Base-by-base conservation (phyloP, 2,113 vertebrate genomes). In the Miniopterus natalensis region DNA sequence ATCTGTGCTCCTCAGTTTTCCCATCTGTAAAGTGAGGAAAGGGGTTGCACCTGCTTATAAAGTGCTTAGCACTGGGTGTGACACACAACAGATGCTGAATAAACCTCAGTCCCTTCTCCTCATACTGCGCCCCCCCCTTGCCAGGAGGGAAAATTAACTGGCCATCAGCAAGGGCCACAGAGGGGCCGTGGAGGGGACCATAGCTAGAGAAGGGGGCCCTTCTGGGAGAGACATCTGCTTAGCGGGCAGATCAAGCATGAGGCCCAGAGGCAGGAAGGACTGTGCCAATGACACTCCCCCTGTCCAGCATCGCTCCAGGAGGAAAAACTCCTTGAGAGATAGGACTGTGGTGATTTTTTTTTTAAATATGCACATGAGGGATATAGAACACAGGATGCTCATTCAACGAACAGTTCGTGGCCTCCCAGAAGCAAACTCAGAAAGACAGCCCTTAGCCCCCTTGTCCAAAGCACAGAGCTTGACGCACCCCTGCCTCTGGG, bases 211-310 rank as follows among this genome's bases (percentile, higher is more conserved):
- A 25, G 15, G 20, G 14, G 3, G 49, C 2, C 8, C 51, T 74
- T 70, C 55, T 31, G 5, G 45, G 65, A n/a, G 45, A 40, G 14
- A 23, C 18, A 8, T 6, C 27, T 18, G 49, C 47, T 88, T 12
- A 57, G 57, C 2, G 3, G 0, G 17, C 4, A 14, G 53, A 57
- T 6, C 20, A 14, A 25, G 40, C 8, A 5, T 0, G 31, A 80
- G 27, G 3, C 23, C 59, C 45, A 20, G 1, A 1, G 15, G 0
- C 14, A 51, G 2, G 13, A 17, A 8, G 25, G 27, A 66, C 51
- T 40, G 2, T 6, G 20, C 61, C 25, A 2, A 14, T 12, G 70
- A 11, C 14, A 4, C 8, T 3, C 40, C 65, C 4, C 53, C 66
- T 53, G 36, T n/a, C 68, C 31, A 18, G 31, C 6, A 36, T 45